Conservation (phyloP, 2,888 invertebrate genomes). For the Abrostola tripartita region DNA sequence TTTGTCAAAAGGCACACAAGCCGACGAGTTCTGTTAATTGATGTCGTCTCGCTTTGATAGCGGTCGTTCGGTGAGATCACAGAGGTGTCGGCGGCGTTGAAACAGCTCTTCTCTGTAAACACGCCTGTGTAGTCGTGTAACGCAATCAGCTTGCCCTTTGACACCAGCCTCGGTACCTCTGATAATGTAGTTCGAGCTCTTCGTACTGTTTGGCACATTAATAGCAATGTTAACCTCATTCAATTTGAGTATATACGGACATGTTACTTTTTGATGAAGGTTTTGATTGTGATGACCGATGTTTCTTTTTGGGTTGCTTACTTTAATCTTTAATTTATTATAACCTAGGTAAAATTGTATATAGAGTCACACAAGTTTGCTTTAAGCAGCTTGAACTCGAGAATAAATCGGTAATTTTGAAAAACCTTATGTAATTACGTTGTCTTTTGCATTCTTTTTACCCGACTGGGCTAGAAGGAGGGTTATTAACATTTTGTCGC, state of each 20-base stretch:
- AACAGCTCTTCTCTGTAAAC: slow-evolving; percentile 73
- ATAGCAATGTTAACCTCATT: slow-evolving; percentile 49
- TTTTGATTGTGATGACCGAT: slow-evolving; percentile 3
- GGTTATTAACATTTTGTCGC: no score
- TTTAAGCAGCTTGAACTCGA: no score
- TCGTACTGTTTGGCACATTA: slow-evolving; percentile 56
- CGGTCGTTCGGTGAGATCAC: slow-evolving; percentile 76
- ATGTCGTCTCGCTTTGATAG: slow-evolving; percentile 59
- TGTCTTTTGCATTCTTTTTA: no score
- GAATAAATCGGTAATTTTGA: no score
- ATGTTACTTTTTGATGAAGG: slow-evolving; percentile 17
- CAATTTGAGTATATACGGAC: slow-evolving; percentile 10
- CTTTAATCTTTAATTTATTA: no score
- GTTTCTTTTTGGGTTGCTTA: neutral
- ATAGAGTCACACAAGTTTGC: no score
- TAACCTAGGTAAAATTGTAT: no score
- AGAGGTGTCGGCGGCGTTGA: slow-evolving; percentile 74
- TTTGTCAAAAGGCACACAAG: slow-evolving; percentile 55
- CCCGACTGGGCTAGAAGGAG: no score
- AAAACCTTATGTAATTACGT: no score
- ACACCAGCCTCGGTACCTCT: slow-evolving; percentile 68
- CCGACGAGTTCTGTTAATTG: slow-evolving; percentile 66
- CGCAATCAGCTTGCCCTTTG: slow-evolving; percentile 82
- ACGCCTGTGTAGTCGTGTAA: slow-evolving; percentile 64
- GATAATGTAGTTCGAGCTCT: slow-evolving; percentile 61